A percentile compares a stretch with the other conserved stretches of the same genome.
Conservation (phyloP, 2,888 invertebrate genomes). For the Phrixothrix hirtus region DNA sequence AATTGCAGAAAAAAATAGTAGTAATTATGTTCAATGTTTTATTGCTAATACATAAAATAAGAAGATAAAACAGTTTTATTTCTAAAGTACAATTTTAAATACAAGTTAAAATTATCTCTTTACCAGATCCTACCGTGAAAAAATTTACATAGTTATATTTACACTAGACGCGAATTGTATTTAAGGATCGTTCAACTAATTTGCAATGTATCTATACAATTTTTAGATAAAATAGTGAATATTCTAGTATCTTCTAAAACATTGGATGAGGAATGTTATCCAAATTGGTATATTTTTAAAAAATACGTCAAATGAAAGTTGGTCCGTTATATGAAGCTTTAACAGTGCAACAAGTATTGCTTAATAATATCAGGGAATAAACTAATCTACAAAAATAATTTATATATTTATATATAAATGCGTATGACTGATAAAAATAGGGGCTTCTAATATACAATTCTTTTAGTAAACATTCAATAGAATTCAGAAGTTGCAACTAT, state of each 20-base stretch:
- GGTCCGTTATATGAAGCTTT: constrained; percentile 42
- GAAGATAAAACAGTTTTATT: constrained; percentile 45
- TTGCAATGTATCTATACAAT: constrained; percentile 17
- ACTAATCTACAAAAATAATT: constrained; percentile 36
- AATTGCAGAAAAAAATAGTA: constrained; percentile 2
- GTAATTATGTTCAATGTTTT: constrained; percentile 36
- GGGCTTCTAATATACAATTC: constrained; percentile 40
- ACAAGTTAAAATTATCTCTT: constrained; percentile 40
- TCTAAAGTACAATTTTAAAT: constrained; percentile 38
- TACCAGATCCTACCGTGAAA: constrained; percentile 35
- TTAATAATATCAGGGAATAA: constrained; percentile 39
- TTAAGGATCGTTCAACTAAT: constrained; percentile 1
- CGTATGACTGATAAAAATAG: constrained; percentile 44
- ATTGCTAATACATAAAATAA: constrained; percentile 46
- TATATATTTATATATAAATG: constrained; percentile 42
- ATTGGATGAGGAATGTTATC: constrained; percentile 18
- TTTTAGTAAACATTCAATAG: constrained; percentile 38
- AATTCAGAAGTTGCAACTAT: constrained; percentile 30
- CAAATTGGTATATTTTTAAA: constrained; percentile 9
- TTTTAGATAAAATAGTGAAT: constrained; percentile 17
- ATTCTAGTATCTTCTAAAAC: constrained; percentile 10
- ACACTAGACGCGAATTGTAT: constrained; percentile 16
- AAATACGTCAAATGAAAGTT: constrained; percentile 41
- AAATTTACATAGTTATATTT: constrained; percentile 24
- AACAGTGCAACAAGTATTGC: constrained; percentile 45